Conservation (phyloP, 2,113 vertebrate species). For the Proterorhinus semilunaris region DNA sequence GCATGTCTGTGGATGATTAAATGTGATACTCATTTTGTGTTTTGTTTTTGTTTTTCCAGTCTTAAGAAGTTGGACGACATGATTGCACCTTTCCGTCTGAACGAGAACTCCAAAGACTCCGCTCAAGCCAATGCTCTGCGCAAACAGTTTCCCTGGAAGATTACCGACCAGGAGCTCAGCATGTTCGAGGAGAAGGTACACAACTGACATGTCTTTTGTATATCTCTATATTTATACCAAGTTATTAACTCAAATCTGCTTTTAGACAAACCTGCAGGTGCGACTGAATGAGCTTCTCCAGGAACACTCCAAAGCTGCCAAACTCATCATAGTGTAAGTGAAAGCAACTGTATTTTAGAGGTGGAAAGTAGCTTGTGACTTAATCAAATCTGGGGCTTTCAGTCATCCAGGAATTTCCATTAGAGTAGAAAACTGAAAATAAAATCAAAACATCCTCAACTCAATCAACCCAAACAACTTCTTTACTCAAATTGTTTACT, state of each 20-base stretch:
- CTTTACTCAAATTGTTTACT: too few relatives aligned
- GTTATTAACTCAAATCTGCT: conserved; percentile 5
- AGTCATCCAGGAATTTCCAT: too few relatives aligned
- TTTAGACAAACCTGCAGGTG: conserved; percentile 89
- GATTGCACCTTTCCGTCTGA: conserved; percentile 92
- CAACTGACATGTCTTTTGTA: neutral
- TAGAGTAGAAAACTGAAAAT: too few relatives aligned
- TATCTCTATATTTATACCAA: neutral
- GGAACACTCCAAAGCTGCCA: conserved; percentile 88
- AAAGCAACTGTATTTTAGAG: neutral
- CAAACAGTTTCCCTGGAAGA: conserved; percentile 89
- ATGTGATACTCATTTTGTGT: conserved; percentile 11
- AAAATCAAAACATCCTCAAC: too few relatives aligned
- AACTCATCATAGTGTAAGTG: conserved; percentile 94
- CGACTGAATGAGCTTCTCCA: conserved; percentile 92
- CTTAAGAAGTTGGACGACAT: conserved; percentile 92
- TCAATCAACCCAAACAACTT: too few relatives aligned
- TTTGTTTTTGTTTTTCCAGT: conserved; percentile 70
- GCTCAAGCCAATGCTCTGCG: conserved; percentile 84
- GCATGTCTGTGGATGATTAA: neutral
- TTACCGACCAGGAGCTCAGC: conserved; percentile 90
- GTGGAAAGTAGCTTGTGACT: too few relatives aligned
- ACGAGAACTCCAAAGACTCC: conserved; percentile 84
- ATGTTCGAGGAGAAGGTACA: conserved; percentile 91
- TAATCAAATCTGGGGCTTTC: too few relatives aligned